A percentile compares a stretch with the other conserved stretches of the same genome.
phyloP scores from a whole-genome alignment of 2,797 vertebrate species.

The Xiphorhynchus erythropygius region DNA sequence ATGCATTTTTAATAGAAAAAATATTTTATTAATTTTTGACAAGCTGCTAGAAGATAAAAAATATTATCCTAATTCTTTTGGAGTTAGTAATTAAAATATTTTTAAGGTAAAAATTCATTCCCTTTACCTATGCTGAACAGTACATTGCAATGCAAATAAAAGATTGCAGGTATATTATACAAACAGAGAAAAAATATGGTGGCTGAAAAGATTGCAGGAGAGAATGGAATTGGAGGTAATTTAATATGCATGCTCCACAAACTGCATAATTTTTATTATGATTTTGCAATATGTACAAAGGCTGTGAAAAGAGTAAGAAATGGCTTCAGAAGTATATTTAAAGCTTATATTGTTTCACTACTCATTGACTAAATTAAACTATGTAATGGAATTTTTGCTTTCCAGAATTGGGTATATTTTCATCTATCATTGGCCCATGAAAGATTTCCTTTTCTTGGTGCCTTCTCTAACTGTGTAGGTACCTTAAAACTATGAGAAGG shows the following conservation, averaged over 20 bases:
- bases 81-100: neutral
- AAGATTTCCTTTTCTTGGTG: neutral
- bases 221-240: neutral
- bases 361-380: neutral
- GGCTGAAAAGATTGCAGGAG: neutral
- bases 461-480: constrained; percentile 7
- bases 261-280: neutral
- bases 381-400: neutral
- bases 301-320: neutral
- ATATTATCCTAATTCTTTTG: neutral
- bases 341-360: neutral
- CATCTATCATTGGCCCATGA: neutral
- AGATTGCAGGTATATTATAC: neutral
- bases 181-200: neutral
- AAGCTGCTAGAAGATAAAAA: neutral
- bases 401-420: neutral
- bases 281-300: neutral
- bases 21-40: neutral
- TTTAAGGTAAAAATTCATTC: neutral
- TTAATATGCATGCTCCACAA: neutral
- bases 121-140: neutral
- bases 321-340: constrained; percentile 5
- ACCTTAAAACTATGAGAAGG: neutral
- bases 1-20: neutral
- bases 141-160: neutral